phyloP scores from a whole-genome alignment of 2,888 invertebrate genomes.

The Emmelina monodactyla region DNA sequence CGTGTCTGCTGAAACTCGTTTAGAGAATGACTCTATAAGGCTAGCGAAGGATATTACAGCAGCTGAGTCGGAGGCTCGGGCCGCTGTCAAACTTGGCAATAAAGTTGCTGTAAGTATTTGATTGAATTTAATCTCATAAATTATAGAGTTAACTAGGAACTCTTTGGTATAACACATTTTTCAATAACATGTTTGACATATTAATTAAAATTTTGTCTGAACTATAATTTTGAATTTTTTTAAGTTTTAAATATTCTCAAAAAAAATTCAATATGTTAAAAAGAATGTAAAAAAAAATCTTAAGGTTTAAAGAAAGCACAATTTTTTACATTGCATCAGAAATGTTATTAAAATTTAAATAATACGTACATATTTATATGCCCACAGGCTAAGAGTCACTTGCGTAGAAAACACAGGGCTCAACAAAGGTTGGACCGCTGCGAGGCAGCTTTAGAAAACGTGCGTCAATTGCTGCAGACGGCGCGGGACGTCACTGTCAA shows the following conservation, averaged over 20 bases:
- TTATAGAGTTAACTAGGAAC: too few species aligned
- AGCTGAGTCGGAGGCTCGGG: constrained; percentile 33
- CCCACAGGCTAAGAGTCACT: constrained; percentile 66
- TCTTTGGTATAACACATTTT: too few species aligned
- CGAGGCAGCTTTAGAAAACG: constrained; percentile 40
- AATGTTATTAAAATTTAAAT: too few species aligned
- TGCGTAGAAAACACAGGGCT: constrained; percentile 68
- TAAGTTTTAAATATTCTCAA: too few species aligned
- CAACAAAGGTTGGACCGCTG: constrained; percentile 48
- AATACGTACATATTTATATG: constrained; percentile 3
- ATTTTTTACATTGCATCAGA: too few species aligned
- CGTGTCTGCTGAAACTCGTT: constrained; percentile 29
- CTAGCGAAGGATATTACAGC: constrained; percentile 28
- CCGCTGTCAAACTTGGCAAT: constrained; percentile 37
- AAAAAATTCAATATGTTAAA: too few species aligned
- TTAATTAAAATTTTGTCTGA: too few species aligned
- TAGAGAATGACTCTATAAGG: constrained; percentile 29
- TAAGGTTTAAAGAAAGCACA: too few species aligned
- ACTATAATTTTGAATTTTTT: too few species aligned
- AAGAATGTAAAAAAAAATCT: too few species aligned
- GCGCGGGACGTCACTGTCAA: constrained; percentile 38
- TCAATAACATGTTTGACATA: too few species aligned
- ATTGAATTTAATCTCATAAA: too few species aligned
- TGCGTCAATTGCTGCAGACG: constrained; percentile 35
- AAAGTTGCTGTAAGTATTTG: constrained; percentile 34